Evolutionary conservation across 2,888 invertebrate genomes (phyloP).

Genomic region (Trichopoda pennipes): DNA sequence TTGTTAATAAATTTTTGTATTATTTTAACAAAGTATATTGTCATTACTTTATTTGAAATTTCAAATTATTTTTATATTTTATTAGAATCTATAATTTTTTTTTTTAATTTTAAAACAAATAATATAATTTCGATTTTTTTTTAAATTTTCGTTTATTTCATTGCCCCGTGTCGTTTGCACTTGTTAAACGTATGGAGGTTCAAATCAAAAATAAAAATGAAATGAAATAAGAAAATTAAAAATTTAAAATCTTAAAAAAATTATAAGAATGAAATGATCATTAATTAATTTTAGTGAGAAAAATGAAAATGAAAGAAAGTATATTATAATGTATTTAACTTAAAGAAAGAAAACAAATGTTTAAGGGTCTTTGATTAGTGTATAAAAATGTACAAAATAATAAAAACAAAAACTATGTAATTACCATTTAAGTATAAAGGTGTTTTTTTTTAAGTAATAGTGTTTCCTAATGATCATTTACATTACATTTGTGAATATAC

Average conservation of each 20-base stretch:
- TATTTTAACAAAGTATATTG: slow-evolving; percentile 55
- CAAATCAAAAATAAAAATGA: slow-evolving; percentile 16
- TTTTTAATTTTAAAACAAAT: slow-evolving; percentile 18
- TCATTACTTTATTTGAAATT: slow-evolving; percentile 46
- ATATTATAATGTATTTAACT: slow-evolving; percentile 54
- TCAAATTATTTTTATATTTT: slow-evolving; percentile 29
- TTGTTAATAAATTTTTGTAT: slow-evolving; percentile 59
- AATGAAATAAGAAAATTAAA: slow-evolving; percentile 28
- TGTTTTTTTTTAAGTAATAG: not conserved
- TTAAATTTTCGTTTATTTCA: slow-evolving; percentile 18
- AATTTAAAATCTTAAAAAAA: slow-evolving; percentile 53
- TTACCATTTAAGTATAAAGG: not conserved
- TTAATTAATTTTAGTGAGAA: slow-evolving; percentile 54
- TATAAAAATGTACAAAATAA: slow-evolving; percentile 68
- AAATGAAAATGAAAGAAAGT: slow-evolving; percentile 14
- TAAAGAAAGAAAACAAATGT: slow-evolving; percentile 53
- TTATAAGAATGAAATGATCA: slow-evolving; percentile 53
- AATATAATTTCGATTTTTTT: slow-evolving; percentile 43
- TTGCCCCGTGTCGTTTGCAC: slow-evolving; percentile 28
- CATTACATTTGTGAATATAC: no score
- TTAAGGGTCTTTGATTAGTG: slow-evolving; percentile 66
- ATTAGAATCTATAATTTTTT: slow-evolving; percentile 37
- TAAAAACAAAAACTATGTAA: slow-evolving; percentile 49
- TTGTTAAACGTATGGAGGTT: slow-evolving; percentile 32
- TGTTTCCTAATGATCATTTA: no score